Evolutionary conservation across 2,113 vertebrate genomes (phyloP).

Genomic region (Dicerorhinus sumatrensis): DNA sequence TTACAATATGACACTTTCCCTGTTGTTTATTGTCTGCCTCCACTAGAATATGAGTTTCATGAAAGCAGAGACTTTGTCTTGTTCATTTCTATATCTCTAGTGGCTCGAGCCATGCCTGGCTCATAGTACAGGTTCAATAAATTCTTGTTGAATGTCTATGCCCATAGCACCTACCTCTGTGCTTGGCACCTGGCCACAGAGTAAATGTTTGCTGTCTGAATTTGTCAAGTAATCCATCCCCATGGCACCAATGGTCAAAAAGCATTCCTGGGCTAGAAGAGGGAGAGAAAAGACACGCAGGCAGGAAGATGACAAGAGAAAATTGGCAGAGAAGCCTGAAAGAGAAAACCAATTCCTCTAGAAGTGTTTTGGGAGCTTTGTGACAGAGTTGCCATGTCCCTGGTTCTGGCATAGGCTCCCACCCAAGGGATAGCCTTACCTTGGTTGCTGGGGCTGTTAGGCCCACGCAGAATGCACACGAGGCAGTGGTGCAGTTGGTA

Average conservation of each 20-base stretch:
- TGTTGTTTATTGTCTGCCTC: neutral
- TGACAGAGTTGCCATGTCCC: neutral
- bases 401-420: neutral
- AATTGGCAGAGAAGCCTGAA: neutral
- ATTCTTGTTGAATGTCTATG: neutral
- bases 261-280: neutral
- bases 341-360: neutral
- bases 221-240: neutral
- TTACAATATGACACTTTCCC: neutral
- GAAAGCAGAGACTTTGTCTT: neutral
- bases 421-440: neutral
- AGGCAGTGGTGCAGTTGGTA: neutral
- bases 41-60: neutral
- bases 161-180: neutral
- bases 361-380: neutral
- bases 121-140: neutral
- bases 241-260: neutral
- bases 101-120: neutral
- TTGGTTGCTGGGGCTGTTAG: neutral
- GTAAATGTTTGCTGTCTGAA: neutral
- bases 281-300: neutral
- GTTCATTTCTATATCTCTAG: neutral
- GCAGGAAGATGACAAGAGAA: conserved; percentile 11
- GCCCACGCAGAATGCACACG: rapidly evolving
- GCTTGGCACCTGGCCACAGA: neutral